Evolutionary conservation across 2,797 vertebrate species (phyloP).

Genomic region (Typhlichthys eigenmanni): DNA sequence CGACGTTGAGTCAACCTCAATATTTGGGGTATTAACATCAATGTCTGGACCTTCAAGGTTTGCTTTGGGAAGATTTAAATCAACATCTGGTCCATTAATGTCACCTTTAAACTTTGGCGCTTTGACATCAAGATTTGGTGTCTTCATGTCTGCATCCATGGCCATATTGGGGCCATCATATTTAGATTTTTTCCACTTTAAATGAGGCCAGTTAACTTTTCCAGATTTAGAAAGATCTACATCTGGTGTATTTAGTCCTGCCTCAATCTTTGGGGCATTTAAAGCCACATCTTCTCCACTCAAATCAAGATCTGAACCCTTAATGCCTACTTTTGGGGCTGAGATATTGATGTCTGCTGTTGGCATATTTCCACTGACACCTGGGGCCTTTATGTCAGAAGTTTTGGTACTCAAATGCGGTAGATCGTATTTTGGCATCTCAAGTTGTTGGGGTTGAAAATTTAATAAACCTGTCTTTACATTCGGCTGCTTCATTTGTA

Average conservation of each 20-base stretch:
- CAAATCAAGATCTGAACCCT: slow-evolving; percentile 44
- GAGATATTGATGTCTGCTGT: slow-evolving; percentile 39
- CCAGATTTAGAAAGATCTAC: slow-evolving; percentile 50
- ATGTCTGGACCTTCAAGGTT: slow-evolving; percentile 43
- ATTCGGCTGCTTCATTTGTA: slow-evolving; percentile 53
- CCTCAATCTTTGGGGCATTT: slow-evolving; percentile 32
- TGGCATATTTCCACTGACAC: slow-evolving; percentile 32
- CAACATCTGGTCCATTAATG: slow-evolving; percentile 37
- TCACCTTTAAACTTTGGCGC: slow-evolving; percentile 42
- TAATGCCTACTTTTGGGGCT: slow-evolving; percentile 46
- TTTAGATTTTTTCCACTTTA: slow-evolving; percentile 67
- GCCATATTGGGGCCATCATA: slow-evolving; percentile 49
- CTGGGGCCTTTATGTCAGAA: slow-evolving; percentile 40
- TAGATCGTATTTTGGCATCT: slow-evolving; percentile 68
- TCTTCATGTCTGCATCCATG: slow-evolving; percentile 44
- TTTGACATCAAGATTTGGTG: slow-evolving; percentile 50
- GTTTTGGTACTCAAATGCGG: slow-evolving; percentile 44
- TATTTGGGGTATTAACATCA: slow-evolving; percentile 40
- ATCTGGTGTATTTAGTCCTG: slow-evolving; percentile 34
- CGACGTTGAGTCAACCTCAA: slow-evolving; percentile 52
- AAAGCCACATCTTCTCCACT: slow-evolving; percentile 38
- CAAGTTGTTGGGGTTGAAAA: slow-evolving; percentile 58
- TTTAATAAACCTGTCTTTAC: slow-evolving; percentile 38
- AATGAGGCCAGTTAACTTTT: slow-evolving; percentile 64
- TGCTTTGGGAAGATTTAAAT: slow-evolving; percentile 47